phyloP scores from a whole-genome alignment of 2,113 vertebrate genomes.

The Varanus komodoensis region DNA sequence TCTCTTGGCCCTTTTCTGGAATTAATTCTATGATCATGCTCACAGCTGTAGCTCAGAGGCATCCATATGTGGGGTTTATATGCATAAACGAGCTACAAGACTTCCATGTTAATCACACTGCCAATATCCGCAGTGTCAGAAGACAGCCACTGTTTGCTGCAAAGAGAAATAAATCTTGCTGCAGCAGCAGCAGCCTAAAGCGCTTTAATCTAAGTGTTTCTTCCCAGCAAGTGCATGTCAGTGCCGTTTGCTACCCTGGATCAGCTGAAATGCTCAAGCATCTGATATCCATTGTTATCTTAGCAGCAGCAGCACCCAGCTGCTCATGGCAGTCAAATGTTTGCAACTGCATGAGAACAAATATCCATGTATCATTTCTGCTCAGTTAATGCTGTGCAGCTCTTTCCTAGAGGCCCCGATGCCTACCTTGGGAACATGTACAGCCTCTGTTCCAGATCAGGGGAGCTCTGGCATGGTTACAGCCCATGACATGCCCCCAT shows the following conservation, averaged over 20 bases:
- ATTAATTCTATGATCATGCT: constrained; percentile 15
- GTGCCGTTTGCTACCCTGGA: constrained; percentile 38
- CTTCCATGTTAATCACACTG: background rate
- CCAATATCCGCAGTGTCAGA: constrained; percentile 44
- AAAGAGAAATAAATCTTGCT: constrained; percentile 53
- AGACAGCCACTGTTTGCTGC: constrained; percentile 45
- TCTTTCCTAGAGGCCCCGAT: background rate
- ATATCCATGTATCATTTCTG: background rate
- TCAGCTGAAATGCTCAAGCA: background rate
- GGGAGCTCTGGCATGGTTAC: too few relatives aligned
- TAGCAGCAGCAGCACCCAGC: constrained; percentile 21
- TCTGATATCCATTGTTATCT: too few relatives aligned
- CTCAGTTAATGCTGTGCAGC: background rate
- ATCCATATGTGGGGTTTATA: background rate
- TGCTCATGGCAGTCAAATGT: constrained; percentile 56
- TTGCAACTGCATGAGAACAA: constrained; percentile 22
- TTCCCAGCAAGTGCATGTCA: constrained; percentile 36
- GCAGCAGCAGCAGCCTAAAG: constrained; percentile 31
- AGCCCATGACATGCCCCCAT: too few relatives aligned
- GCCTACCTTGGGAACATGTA: background rate
- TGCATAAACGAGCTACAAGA: background rate
- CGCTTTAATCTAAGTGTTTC: constrained; percentile 54
- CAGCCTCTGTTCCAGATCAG: too few relatives aligned
- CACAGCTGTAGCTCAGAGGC: background rate
- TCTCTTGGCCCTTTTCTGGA: background rate